phyloP scores from a whole-genome alignment of 2,113 vertebrate genomes.

The Tenebrosternarchus preto region DNA sequence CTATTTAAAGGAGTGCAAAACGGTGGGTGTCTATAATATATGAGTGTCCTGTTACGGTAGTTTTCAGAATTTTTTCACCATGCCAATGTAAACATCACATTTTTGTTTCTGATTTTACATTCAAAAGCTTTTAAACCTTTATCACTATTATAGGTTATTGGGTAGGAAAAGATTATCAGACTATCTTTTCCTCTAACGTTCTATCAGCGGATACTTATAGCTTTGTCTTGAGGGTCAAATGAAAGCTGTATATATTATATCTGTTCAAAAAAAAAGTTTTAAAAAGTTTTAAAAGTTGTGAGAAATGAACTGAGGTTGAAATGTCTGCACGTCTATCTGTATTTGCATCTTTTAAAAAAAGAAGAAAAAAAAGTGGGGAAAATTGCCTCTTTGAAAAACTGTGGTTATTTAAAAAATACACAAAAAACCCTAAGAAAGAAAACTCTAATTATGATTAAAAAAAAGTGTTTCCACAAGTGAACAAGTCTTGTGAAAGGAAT shows the following conservation, averaged over 20 bases:
- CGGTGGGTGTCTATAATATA: conserved; percentile 38
- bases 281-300: conserved; percentile 56
- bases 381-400: conserved; percentile 76
- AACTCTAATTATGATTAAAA: conserved; percentile 67
- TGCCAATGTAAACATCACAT: conserved; percentile 38
- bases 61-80: conserved; percentile 44
- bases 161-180: no score
- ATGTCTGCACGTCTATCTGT: conserved; percentile 81
- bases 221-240: conserved; percentile 48
- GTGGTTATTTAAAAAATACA: conserved; percentile 70
- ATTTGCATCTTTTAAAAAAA: conserved; percentile 78
- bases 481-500: conserved; percentile 79
- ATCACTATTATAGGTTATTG: conserved; percentile 18
- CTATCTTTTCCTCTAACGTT: conserved; percentile 14
- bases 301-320: conserved; percentile 71
- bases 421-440: conserved; percentile 55
- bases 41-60: conserved; percentile 41
- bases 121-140: conserved; percentile 24
- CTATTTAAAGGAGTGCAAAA: conserved; percentile 55
- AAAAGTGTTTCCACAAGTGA: conserved; percentile 73
- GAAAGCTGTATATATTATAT: conserved; percentile 52
- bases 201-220: conserved; percentile 28
- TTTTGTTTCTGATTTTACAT: conserved; percentile 30
- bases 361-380: conserved; percentile 66
- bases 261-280: conserved; percentile 46